A percentile compares a stretch with the other conserved stretches of the same genome.
phyloP scores from a whole-genome alignment of 1,140 invertebrate genomes.

The Melanaphis sacchari region DNA sequence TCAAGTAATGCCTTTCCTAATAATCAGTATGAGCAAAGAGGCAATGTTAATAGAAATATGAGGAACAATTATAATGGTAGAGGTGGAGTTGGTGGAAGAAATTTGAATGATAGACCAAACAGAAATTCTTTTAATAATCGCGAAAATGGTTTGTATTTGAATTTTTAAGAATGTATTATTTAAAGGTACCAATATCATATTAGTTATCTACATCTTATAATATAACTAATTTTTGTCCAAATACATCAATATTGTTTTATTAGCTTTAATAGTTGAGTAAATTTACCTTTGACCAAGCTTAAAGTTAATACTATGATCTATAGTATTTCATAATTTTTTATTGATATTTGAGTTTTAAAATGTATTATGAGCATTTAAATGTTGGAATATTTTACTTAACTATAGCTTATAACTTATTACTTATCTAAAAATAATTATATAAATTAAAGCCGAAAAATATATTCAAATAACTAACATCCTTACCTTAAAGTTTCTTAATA shows the following conservation, averaged over 20 bases:
- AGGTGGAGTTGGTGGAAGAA: slow-evolving; percentile 37
- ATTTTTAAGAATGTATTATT: background rate
- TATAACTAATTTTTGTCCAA: too few relatives aligned
- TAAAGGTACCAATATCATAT: too few relatives aligned
- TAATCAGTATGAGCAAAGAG: slow-evolving; percentile 52
- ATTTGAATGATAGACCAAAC: slow-evolving; percentile 55
- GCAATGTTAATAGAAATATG: slow-evolving; percentile 42
- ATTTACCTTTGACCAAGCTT: background rate
- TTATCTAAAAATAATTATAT: background rate
- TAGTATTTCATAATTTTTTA: background rate
- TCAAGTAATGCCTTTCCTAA: slow-evolving; percentile 25
- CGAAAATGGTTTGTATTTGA: slow-evolving; percentile 42
- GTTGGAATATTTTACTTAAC: background rate
- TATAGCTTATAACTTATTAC: background rate
- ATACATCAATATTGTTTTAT: too few relatives aligned
- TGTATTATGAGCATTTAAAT: background rate
- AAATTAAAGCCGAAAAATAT: background rate
- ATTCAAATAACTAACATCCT: background rate
- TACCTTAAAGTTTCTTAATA: background rate
- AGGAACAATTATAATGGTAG: slow-evolving; percentile 46
- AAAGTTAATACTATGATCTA: background rate
- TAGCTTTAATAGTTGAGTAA: too few relatives aligned
- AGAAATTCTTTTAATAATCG: slow-evolving; percentile 42
- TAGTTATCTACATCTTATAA: too few relatives aligned
- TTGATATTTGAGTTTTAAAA: background rate